Percentiles rank a stretch among this genome's conserved stretches.
Conservation (phyloP, 2,888 invertebrate genomes). For the Drosophila falleni region DNA sequence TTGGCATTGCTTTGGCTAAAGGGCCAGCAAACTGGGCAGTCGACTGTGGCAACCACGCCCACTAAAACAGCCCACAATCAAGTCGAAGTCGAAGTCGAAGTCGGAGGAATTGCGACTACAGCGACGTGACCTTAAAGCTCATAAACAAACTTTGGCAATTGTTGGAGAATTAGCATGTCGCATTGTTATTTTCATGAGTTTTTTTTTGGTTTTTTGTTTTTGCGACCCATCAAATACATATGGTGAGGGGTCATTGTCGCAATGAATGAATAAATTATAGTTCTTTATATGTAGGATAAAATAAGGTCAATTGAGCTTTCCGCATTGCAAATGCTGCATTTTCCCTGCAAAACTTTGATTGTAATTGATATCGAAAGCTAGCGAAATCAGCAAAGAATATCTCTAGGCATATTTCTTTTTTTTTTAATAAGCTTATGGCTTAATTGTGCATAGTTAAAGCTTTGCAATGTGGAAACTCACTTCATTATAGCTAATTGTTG, state of each 20-base stretch:
- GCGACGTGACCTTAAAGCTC: slow-evolving; percentile 71
- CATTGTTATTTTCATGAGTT: slow-evolving; percentile 57
- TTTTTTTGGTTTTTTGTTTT: slow-evolving; percentile 28
- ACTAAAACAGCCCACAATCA: slow-evolving; percentile 19
- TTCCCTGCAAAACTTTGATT: slow-evolving; percentile 12
- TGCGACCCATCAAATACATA: slow-evolving; percentile 47
- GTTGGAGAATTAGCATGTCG: slow-evolving; percentile 60
- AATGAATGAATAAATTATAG: slow-evolving; percentile 34
- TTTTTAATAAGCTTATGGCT: not conserved
- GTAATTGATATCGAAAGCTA: slow-evolving; percentile 21
- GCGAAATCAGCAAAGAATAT: slow-evolving; percentile 19
- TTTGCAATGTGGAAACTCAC: slow-evolving; percentile 26
- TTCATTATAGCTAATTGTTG: slow-evolving; percentile 23
- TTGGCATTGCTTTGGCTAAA: slow-evolving; percentile 35
- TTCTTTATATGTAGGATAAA: slow-evolving; percentile 4
- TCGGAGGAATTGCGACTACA: slow-evolving; percentile 31
- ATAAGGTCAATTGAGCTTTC: slow-evolving; percentile 26
- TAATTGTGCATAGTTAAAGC: not conserved
- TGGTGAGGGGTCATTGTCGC: slow-evolving; percentile 57
- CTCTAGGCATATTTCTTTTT: slow-evolving; percentile 5
- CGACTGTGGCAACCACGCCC: slow-evolving; percentile 66
- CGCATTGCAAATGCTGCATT: slow-evolving; percentile 7
- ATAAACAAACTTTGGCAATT: slow-evolving; percentile 66
- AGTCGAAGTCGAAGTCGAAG: not conserved
- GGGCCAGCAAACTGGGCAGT: slow-evolving; percentile 51